phyloP scores from a whole-genome alignment of 2,113 vertebrate genomes.

The Philantomba maxwellii region DNA sequence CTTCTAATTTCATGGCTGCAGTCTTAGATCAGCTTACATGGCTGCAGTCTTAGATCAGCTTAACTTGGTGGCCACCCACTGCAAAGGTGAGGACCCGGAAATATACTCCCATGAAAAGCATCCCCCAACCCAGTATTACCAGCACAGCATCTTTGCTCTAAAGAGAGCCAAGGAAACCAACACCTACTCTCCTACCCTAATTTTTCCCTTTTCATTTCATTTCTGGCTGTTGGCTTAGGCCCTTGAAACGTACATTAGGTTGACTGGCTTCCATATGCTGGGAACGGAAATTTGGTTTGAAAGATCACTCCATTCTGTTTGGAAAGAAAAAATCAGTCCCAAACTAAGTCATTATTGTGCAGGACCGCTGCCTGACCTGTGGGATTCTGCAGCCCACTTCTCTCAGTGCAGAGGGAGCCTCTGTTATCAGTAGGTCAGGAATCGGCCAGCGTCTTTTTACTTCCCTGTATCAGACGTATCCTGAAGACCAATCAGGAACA shows the following conservation, averaged over 20 bases:
- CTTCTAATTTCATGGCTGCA: too few relatives aligned
- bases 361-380: too few relatives aligned
- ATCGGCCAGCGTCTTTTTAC: not conserved
- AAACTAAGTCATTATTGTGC: not conserved
- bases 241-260: not conserved
- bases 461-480: not conserved
- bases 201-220: not conserved
- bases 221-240: not conserved
- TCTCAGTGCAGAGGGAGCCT: not conserved
- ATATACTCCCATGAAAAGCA: not conserved
- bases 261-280: too few relatives aligned
- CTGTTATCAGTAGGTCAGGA: not conserved
- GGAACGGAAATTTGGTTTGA: not conserved
- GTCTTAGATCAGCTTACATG: too few relatives aligned
- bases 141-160: not conserved
- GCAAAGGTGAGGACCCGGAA: not conserved
- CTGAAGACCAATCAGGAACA: not conserved
- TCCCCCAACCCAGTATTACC: too few relatives aligned
- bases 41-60: not conserved
- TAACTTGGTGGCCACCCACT: accelerated
- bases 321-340: not conserved
- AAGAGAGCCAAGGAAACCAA: not conserved
- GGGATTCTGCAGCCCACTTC: not conserved
- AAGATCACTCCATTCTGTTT: not conserved
- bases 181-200: not conserved